These are phyloP conservation scores for Echiichthys vipera DNA, from an alignment of 2,797 vertebrate genomes.

Conservation along the genomic window DNA sequence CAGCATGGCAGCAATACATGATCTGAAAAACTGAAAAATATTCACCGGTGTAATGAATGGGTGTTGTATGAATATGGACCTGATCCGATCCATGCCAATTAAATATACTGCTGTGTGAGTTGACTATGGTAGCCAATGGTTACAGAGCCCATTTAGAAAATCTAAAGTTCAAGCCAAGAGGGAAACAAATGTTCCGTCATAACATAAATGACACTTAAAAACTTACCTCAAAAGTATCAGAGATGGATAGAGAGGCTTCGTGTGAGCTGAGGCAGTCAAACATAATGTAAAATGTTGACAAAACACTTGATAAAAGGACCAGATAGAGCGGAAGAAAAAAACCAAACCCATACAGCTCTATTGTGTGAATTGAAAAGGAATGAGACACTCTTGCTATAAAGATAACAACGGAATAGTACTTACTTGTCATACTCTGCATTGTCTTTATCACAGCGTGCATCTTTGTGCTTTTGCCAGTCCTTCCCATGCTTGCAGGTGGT, in stretches of 20 bases:
- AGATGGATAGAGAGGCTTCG: background rate
- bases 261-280: background rate
- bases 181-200: background rate
- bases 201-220: background rate
- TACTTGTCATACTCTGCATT: constrained; percentile 97
- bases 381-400: background rate
- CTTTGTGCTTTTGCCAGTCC: constrained; percentile 99
- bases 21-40: background rate
- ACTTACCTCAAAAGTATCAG: background rate
- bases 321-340: too few species aligned
- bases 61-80: background rate
- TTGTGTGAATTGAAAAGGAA: background rate
- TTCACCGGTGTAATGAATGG: background rate
- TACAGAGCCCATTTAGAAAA: background rate
- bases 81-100: background rate
- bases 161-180: background rate
- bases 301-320: background rate
- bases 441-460: constrained; percentile 96
- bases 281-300: background rate
- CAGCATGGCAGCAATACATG: background rate
- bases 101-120: background rate
- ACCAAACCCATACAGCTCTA: background rate
- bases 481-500: constrained; percentile 99
- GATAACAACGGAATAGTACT: constrained; percentile 73
- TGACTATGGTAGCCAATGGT: background rate